phyloP scores from a whole-genome alignment of 2,888 invertebrate genomes.

The Smittia aterrima region DNA sequence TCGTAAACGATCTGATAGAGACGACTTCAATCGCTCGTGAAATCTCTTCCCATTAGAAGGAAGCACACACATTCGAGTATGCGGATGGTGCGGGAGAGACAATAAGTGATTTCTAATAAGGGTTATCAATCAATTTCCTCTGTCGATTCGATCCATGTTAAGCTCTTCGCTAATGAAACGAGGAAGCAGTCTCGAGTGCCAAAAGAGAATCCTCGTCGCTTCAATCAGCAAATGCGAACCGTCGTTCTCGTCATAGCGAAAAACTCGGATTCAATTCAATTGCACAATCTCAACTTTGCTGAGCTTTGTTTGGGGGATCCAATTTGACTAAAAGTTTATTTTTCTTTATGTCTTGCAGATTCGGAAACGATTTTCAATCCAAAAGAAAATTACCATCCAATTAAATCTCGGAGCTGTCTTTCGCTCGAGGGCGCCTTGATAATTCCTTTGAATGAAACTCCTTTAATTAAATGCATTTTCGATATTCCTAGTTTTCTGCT shows the following conservation, averaged over 20 bases:
- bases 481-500: background rate
- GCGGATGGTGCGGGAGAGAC: slow-evolving; percentile 29
- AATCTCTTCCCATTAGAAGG: slow-evolving; percentile 26
- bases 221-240: background rate
- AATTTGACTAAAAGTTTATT: slow-evolving; percentile 7
- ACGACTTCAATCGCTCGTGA: slow-evolving; percentile 36
- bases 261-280: background rate
- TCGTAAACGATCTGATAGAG: slow-evolving; percentile 26
- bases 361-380: background rate
- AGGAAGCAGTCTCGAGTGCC: too few relatives aligned
- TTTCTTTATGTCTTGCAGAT: background rate
- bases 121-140: slow-evolving; percentile 37
- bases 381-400: slow-evolving; percentile 22
- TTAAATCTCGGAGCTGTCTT: background rate
- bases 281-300: slow-evolving; percentile 19
- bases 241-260: background rate
- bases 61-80: background rate
- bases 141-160: background rate
- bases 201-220: too few relatives aligned
- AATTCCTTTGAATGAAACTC: background rate
- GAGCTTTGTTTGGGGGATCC: background rate
- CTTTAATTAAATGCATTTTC: slow-evolving; percentile 41
- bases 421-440: background rate
- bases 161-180: too few relatives aligned
- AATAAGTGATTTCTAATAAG: slow-evolving; percentile 37